Base-by-base conservation (phyloP, 2,888 invertebrate genomes). In the Mycogona germanica region DNA sequence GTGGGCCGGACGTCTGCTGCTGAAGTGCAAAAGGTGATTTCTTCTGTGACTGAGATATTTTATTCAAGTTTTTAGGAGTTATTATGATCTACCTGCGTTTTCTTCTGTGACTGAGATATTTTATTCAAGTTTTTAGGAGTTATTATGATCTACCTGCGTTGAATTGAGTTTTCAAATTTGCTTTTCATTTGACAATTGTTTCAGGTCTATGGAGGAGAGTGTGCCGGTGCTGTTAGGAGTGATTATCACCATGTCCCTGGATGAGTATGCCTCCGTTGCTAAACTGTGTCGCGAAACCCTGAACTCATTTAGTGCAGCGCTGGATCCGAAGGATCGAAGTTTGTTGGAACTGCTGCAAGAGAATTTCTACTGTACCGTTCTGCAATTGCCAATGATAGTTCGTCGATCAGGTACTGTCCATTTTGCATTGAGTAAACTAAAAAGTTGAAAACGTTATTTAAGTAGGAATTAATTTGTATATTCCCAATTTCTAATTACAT, bases 171-270 rank as follows among this genome's bases (percentile, higher is more conserved):
- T n/a, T n/a, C n/a, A n/a, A n/a, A n/a, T n/a, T n/a, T n/a, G n/a
- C n/a, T n/a, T n/a, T n/a, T n/a, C n/a, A n/a, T n/a, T 6, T 3
- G 6, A 12, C 7, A 41, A 38, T 7, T 9, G 21, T 45, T 35
- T n/a, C 23, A 53, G 53, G 28, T 53, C 53, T 25, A 37, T 53
- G n/a, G 19, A 17, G 5, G 25, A 30, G 12, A 46, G 29, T 7
- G 37, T 53, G 5, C 17, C 46, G 3, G 17, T 12, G 1, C 25
- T 32, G 7, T 3, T 46, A 25, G 21, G 26, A 6, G 12, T 46
- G 25, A n/a, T 53, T 6, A 46, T 53, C n/a, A 37, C 44, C 25
- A 35, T 53, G 29, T 46, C 53, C 9, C 25, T 21, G 3, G 53
- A 53, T 26, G 53, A 46, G 7, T 53, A 53, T 28, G 17, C 26